A percentile compares a stretch with the other conserved stretches of the same genome.
Conservation (phyloP, 2,888 invertebrate genomes). For the Tenthredo scrophulariae region DNA sequence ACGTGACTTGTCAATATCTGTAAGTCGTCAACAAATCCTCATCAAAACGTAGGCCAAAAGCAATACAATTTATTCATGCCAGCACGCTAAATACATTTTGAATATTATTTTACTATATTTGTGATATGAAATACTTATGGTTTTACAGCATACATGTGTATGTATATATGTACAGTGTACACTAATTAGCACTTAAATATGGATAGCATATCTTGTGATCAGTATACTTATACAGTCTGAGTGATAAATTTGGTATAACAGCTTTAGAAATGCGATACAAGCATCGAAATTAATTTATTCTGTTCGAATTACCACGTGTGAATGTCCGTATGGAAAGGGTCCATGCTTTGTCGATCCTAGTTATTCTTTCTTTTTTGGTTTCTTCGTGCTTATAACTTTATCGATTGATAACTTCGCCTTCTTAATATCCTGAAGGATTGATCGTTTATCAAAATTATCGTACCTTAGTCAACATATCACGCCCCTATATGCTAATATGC, state of each 20-base stretch:
- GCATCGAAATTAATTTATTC: constrained; percentile 12
- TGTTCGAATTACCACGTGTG: neutral
- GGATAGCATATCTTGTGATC: constrained; percentile 9
- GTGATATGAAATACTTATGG: neutral
- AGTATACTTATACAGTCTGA: constrained; percentile 1
- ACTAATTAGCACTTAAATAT: neutral
- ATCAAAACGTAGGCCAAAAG: constrained; percentile 36
- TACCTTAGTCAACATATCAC: neutral
- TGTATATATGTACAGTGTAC: neutral
- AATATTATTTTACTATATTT: constrained; percentile 11
- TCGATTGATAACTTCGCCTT: too few relatives aligned
- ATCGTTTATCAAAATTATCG: neutral
- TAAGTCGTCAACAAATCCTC: constrained; percentile 36
- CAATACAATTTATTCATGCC: constrained; percentile 30
- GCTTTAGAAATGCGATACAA: constrained; percentile 17
- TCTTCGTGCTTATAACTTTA: too few relatives aligned
- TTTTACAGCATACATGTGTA: constrained; percentile 3
- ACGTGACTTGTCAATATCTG: constrained; percentile 38
- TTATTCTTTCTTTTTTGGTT: neutral
- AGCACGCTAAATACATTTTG: constrained; percentile 39
- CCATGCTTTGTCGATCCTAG: neutral
- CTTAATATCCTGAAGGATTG: neutral
- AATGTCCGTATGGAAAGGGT: neutral
- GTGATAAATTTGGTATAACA: constrained; percentile 12
- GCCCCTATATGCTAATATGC: neutral